Evolutionary conservation across 2,113 vertebrate genomes (phyloP).

Genomic region (Nanorana parkeri): DNA sequence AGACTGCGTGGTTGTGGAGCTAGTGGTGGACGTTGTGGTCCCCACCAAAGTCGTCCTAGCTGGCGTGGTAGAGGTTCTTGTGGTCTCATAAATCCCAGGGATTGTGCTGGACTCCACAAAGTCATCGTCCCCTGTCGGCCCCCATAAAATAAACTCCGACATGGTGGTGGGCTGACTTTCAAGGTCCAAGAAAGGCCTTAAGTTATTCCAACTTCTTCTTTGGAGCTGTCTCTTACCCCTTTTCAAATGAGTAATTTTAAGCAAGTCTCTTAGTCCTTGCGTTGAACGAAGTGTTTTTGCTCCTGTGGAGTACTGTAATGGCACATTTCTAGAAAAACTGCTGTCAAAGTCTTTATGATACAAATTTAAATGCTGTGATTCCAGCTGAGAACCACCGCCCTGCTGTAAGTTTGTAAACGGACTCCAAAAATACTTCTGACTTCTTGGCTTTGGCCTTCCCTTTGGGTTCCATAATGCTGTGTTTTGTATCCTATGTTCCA

Average conservation of each 20-base stretch:
- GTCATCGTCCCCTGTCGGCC: conserved; percentile 76
- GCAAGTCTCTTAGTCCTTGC: conserved; percentile 1
- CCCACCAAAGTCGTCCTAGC: conserved; percentile 59
- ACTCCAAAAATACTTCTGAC: conserved; percentile 63
- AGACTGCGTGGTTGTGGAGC: conserved; percentile 60
- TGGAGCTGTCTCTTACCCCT: conserved; percentile 66
- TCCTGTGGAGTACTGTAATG: conserved; percentile 49
- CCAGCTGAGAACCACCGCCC: conserved; percentile 50
- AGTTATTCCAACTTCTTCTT: conserved; percentile 34
- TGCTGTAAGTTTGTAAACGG: conserved; percentile 55
- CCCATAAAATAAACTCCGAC: conserved; percentile 77
- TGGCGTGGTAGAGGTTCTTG: conserved; percentile 61
- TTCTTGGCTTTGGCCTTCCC: conserved; percentile 60
- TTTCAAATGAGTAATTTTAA: conserved; percentile 59
- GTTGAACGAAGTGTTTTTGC: conserved; percentile 46
- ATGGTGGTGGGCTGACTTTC: conserved; percentile 65
- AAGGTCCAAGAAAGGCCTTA: conserved; percentile 57
- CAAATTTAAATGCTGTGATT: conserved; percentile 59
- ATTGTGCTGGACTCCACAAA: conserved; percentile 67
- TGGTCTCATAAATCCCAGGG: conserved; percentile 62
- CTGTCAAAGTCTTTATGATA: conserved; percentile 60
- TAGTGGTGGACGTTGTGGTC: conserved; percentile 47
- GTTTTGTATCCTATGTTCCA: conserved; percentile 64
- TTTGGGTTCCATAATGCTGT: conserved; percentile 66
- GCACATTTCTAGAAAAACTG: conserved; percentile 57